Base-by-base conservation (phyloP, 2,888 invertebrate genomes). In the Drosophila kokeensis region DNA sequence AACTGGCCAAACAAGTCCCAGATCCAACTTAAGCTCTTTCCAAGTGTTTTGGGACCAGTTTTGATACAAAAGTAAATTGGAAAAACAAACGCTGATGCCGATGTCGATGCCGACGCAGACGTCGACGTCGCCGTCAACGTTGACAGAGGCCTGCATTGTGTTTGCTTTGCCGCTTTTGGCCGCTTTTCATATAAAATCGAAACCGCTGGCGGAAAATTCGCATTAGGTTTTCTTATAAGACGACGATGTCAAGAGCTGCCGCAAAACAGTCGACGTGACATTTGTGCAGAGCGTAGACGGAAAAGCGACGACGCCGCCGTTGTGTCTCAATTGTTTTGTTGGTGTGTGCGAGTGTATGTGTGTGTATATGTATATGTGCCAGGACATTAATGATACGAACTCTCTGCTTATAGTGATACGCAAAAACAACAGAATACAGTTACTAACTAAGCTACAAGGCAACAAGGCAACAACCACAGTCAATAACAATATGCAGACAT, bases 181-280 rank as follows among this genome's bases (percentile, higher is more conserved):
- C 74, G 79, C 70, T 79, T 90, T 92, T 91, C 90, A 92, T 93
- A 93, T 93, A 93, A 92, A 92, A 92, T 91, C 90, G 88, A 91
- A 92, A 90, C 83, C 90, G 81, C 76, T 81, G 82, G 82, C 88
- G 89, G 89, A 90, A 91, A 92, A 86, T 80, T 91, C 89, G 92
- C 93, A 93, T 92, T 93, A 92, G 90, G 91, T 91, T 90, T 92
- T 92, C 90, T 81, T 89, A 90, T 92, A 92, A 90, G 92, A 90
- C 86, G 89, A 92, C 91, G 92, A 92, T 91, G 92, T 91, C 92
- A 90, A 83, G 87, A 76, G 81, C 84, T 80, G 81, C 82, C 73
- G 75, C 64, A 73, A 84, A 78, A 69, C 74, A 76, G 81, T 81
- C 69, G 72, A 73, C 70, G 80, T 80, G 82, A 82, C 82, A 80